Base-by-base conservation (phyloP, 2,888 invertebrate species). In the Adelognathus sp. region DNA sequence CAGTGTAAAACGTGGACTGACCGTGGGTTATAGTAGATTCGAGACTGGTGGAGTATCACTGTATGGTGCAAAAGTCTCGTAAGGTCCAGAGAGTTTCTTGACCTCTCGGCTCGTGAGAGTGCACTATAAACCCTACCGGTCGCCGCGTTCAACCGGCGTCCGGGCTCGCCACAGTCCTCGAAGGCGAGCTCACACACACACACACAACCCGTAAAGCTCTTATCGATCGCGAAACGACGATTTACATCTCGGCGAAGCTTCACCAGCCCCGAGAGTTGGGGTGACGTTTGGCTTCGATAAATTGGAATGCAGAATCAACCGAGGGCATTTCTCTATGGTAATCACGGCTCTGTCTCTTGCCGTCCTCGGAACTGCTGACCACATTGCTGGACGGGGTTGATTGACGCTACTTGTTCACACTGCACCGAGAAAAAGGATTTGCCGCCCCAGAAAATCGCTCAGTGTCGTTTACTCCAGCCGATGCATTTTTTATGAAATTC, bases 201-300 rank as follows among this genome's bases (percentile, higher is more conserved):
- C 14, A 9, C n/a, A 11, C 60, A 14, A n/a, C 18, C 31, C 39
- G 21, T 36, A 36, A 24, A 74, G 60, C 79, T 82, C 58, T 85
- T 90, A 90, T 90, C 89, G 90, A 90, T 90, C 90, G 73, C 66
- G 64, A 63, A 75, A 56, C 67, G 21, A 63, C 81, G 88, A 90
- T 91, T 91, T 90, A 86, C 89, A 90, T 90, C 84, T 82, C 82
- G 83, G 82, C 79, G 50, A 52, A 50, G 64, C 50, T 66, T 52
- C 36, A 18, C 33, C 64, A 52, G 21, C n/a, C 31, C 84, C 79
- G 83, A 84, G n/a, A n/a, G n/a, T n/a, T n/a, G n/a, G n/a, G n/a
- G n/a, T n/a, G n/a, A n/a, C n/a, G n/a, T n/a, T n/a, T n/a, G 86
- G 86, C 81, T 52, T 86, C 86, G 82, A 87, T 87, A 88, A 89